Percentiles rank a stretch among this genome's conserved stretches.
These are phyloP conservation scores for Piaya cayana DNA, from an alignment of 2,113 vertebrate species.

Conservation along the genomic window DNA sequence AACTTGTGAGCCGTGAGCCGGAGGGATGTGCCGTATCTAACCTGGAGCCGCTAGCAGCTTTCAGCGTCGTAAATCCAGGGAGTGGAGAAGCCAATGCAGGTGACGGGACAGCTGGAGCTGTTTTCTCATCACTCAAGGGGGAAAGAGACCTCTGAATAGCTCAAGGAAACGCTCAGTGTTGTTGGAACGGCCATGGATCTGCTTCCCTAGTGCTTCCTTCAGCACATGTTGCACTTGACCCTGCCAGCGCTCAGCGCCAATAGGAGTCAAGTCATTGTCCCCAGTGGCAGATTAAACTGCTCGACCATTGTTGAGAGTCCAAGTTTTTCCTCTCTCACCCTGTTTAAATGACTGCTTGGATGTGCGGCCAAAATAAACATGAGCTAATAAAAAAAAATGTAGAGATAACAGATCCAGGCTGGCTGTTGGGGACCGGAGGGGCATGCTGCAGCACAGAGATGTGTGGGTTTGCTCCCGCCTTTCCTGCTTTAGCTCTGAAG, in stretches of 20 bases:
- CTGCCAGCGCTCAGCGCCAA: not conserved
- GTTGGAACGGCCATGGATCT: not conserved
- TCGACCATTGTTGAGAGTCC: slow-evolving; percentile 50
- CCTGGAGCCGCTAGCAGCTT: not conserved
- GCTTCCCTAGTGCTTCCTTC: slow-evolving; percentile 62
- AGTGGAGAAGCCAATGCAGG: slow-evolving; percentile 8
- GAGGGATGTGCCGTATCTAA: slow-evolving; percentile 11
- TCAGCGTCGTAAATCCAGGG: not conserved
- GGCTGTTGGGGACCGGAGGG: not conserved
- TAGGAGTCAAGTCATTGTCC: slow-evolving; percentile 51
- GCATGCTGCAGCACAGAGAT: not conserved
- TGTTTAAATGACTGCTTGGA: slow-evolving; percentile 25
- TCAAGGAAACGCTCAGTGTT: slow-evolving; percentile 34
- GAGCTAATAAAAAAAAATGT: slow-evolving; percentile 53
- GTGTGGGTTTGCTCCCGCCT: not conserved
- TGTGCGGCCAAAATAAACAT: slow-evolving; percentile 52
- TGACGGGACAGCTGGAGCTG: slow-evolving; percentile 35
- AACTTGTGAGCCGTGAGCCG: not conserved
- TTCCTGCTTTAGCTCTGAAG: not conserved
- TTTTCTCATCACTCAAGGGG: not conserved
- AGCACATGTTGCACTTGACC: slow-evolving; percentile 41
- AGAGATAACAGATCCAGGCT: not conserved
- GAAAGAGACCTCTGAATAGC: slow-evolving; percentile 41
- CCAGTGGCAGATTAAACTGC: slow-evolving; percentile 46
- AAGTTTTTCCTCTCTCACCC: slow-evolving; percentile 58